These are phyloP conservation scores for Cryptotermes secundus DNA, from an alignment of 1,140 invertebrate species.

Conservation along the genomic window DNA sequence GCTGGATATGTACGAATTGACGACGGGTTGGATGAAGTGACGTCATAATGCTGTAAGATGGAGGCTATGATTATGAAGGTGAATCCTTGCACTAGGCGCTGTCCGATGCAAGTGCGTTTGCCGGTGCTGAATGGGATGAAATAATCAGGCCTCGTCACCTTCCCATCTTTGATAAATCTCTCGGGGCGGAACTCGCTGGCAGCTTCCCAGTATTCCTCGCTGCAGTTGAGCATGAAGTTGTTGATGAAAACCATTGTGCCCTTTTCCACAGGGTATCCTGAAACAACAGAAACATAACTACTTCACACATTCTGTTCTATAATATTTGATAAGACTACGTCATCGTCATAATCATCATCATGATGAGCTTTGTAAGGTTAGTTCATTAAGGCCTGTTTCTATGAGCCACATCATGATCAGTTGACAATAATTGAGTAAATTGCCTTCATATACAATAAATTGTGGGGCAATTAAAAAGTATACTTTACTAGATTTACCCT, in stretches of 20 bases:
- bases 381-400: too few species aligned
- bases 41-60: constrained; percentile 71
- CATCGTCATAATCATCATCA: too few species aligned
- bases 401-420: too few species aligned
- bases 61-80: constrained; percentile 71
- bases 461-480: too few species aligned
- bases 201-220: constrained; percentile 68
- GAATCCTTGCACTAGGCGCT: constrained; percentile 76
- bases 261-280: constrained; percentile 69
- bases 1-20: constrained; percentile 60
- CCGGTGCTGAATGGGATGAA: constrained; percentile 86
- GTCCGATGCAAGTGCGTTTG: constrained; percentile 84
- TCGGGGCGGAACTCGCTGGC: constrained; percentile 71
- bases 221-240: constrained; percentile 81
- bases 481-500: too few species aligned
- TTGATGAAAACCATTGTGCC: constrained; percentile 85
- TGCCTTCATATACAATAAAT: too few species aligned
- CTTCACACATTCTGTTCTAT: not conserved
- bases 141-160: constrained; percentile 57
- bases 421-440: too few species aligned
- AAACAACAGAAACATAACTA: constrained; percentile 22
- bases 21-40: constrained; percentile 56
- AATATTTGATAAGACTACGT: too few species aligned
- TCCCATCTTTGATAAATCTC: constrained; percentile 62
- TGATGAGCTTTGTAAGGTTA: too few species aligned